Evolutionary conservation across 2,113 vertebrate species (phyloP).

Genomic region (Manacus vitellinus): DNA sequence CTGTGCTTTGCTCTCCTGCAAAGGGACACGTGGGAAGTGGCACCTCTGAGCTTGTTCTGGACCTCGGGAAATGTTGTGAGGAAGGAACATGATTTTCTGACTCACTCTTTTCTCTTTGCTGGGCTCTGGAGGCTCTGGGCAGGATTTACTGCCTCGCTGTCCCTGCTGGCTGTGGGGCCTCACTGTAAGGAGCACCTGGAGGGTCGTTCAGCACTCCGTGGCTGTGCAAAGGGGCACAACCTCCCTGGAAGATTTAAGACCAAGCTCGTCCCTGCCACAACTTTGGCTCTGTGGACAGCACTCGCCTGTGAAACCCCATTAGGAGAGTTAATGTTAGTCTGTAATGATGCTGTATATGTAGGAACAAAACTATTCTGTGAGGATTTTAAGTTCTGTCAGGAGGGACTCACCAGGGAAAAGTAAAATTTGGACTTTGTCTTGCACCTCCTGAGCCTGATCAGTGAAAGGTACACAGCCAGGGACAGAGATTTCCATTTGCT

Average conservation of each 20-base stretch:
- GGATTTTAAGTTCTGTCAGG: background rate
- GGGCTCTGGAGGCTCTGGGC: background rate
- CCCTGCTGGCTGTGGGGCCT: background rate
- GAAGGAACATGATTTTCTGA: background rate
- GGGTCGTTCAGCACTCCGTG: background rate
- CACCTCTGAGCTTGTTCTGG: background rate
- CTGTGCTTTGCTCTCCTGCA: background rate
- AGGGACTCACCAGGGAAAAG: background rate
- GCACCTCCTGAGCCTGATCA: background rate
- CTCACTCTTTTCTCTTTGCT: background rate
- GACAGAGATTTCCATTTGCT: background rate
- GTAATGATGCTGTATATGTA: background rate
- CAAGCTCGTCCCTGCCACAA: background rate
- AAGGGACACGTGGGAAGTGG: background rate
- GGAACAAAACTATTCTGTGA: background rate
- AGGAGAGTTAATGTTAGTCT: background rate
- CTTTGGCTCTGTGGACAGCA: background rate
- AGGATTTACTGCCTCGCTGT: constrained; percentile 13
- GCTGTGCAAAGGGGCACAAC: background rate
- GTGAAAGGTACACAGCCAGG: background rate
- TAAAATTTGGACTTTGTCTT: background rate
- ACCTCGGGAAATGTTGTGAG: background rate
- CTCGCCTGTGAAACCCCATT: rapidly evolving
- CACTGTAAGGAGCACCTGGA: background rate
- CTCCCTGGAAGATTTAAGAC: background rate